Base-by-base conservation (phyloP, 2,888 invertebrate species). In the Sisyra nigra region DNA sequence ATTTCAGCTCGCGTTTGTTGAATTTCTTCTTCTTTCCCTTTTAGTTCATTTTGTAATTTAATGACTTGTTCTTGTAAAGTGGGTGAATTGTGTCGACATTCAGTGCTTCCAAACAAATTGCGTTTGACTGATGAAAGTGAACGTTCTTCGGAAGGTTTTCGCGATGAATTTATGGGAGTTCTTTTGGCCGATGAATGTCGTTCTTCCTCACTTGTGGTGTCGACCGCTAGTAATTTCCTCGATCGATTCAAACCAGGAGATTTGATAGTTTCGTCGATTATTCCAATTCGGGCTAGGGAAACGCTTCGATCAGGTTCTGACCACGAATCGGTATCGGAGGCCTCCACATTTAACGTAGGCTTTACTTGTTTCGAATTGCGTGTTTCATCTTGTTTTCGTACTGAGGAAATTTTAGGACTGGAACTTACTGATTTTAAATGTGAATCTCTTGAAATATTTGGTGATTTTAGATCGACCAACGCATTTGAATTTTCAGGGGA, bases 241-340 rank as follows among this genome's bases (percentile, higher is more conserved):
- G 51, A 2, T 48, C 56, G 32, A 48, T 53, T 39, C 48, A 53
- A 32, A 17, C 4, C 37, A 61, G 6, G 64, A 62, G 32, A 65
- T 66, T 41, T 67, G 53, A 39, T 66, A 57, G 32, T 68, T 64
- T 35, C 66, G 59, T 33, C 68, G 59, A 68, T 68, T 2, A 78
- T 55, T 1, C 87, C 87, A 17, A 88, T 86, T 48, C 88, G 71
- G 0, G 82, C 85, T 46, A 79, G 62, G 0, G 87, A 87, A 2
- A 88, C 85, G 46, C 74, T 76, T 37, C 85, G 69, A 56, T 88
- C 88, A 0, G 88, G 87, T 55, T 88, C 88, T 0, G 87, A 87
- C 79, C 87, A 88, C 29, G 82, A 77, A 57, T 89, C 88, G 0
- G 86, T 85, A 55, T 88, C 88, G 2, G 77, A 72, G 5, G 65